Evolutionary conservation across 2,113 vertebrate species (phyloP).

Genomic region (Anarrhichthys ocellatus): DNA sequence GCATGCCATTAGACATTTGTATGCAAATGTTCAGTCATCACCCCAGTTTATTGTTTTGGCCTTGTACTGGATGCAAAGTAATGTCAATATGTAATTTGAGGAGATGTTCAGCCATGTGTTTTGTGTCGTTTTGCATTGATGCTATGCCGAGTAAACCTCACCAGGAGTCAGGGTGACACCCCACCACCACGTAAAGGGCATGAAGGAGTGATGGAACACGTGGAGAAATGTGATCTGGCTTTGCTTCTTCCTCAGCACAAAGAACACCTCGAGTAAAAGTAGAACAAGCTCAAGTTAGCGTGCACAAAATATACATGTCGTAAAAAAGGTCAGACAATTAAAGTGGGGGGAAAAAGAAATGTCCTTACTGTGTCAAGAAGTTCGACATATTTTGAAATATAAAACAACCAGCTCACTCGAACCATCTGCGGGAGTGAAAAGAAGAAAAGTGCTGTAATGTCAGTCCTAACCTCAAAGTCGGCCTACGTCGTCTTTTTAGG

Average conservation of each 20-base stretch:
- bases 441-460: background rate
- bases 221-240: constrained; percentile 97
- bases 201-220: constrained; percentile 96
- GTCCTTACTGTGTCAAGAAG: constrained; percentile 94
- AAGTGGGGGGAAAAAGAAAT: background rate
- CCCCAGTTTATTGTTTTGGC: background rate
- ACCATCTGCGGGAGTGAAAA: constrained; percentile 87
- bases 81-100: background rate
- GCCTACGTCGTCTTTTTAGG: background rate
- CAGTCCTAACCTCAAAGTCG: background rate
- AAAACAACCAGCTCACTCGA: constrained; percentile 91
- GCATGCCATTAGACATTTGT: background rate
- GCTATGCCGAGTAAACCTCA: constrained; percentile 68
- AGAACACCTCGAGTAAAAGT: constrained; percentile 87
- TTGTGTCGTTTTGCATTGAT: background rate
- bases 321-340: background rate
- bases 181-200: constrained; percentile 99
- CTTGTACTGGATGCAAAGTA: constrained; percentile 4
- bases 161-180: constrained; percentile 92
- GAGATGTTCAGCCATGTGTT: background rate
- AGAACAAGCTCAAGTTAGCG: background rate
- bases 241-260: constrained; percentile 96
- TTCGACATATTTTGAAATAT: constrained; percentile 94
- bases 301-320: background rate
- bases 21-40: background rate